Evolutionary conservation across 2,113 vertebrate genomes (phyloP).

Genomic region (Dendrocopos noguchii): DNA sequence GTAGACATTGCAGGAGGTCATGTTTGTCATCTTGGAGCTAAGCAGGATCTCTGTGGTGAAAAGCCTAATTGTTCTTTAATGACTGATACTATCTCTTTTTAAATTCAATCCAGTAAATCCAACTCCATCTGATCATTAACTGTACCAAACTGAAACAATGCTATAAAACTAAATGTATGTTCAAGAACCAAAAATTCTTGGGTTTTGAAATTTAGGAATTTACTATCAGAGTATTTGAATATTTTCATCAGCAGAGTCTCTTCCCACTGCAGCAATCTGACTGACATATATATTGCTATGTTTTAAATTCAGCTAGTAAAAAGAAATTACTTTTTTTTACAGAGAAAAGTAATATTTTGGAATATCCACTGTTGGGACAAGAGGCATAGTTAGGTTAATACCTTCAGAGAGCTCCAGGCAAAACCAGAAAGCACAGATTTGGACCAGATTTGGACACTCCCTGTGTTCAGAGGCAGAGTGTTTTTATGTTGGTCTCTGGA

Average conservation of each 20-base stretch:
- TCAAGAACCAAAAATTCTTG: fast-evolving
- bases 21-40: neutral
- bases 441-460: neutral
- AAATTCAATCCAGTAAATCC: neutral
- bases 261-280: neutral
- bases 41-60: neutral
- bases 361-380: neutral
- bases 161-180: neutral
- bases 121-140: neutral
- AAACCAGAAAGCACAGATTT: conserved; percentile 8
- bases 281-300: neutral
- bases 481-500: conserved; percentile 41
- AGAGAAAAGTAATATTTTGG: neutral
- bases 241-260: neutral
- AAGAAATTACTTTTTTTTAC: neutral
- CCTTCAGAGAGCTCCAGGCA: neutral
- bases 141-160: neutral
- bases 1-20: neutral
- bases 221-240: neutral
- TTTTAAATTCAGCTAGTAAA: neutral
- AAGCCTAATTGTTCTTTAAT: neutral
- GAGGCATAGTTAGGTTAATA: neutral
- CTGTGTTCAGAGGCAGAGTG: neutral
- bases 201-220: neutral
- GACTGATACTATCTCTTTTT: neutral